Base-by-base conservation (phyloP, 2,797 vertebrate species). In the Ataeniobius toweri region DNA sequence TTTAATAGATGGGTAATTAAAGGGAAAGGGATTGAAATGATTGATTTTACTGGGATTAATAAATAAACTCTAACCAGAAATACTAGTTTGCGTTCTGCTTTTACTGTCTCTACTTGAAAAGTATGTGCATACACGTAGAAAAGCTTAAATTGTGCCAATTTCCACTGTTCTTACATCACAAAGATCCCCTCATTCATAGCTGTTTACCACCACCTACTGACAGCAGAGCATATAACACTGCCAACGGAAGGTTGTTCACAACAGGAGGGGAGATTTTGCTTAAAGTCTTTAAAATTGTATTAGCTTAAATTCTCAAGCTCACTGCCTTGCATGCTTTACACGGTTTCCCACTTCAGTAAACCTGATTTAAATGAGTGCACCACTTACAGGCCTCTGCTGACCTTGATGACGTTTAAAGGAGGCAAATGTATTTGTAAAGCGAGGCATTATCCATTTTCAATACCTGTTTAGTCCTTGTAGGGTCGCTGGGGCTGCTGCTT, bases 181-280 rank as follows among this genome's bases (percentile, higher is more conserved):
- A 0, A 12, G 53, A 24, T 76, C 0, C 26, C 65, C 75, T 18
- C 22, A 77, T 86, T 80, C 39, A 61, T 70, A 83, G 83, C 81
- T 36, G 69, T 92, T 58, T 91, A 86, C 80, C 78, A 0, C 90
- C 94, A 90, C 63, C 92, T 88, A 79, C 77, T 89, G 94, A 80
- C 53, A 51, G 68, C 16, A 83, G 73, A 80, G n/a, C 16, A 44
- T 77, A 80, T 28, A 5, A 65, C 76, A 85, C 16, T 2, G 36
- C 8, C 26, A 12, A 20, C n/a, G 10, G 9, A 50, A 72, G 31
- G 31, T 20, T 55, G 18, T 31, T 18, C 9, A 24, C 13, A 71
- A 71, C 10, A 56, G 31, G 2, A 56, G 51, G 41, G 41, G 41
- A 46, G 39, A 46, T 69, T 69, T 48, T 48, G 13, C 63, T 67